phyloP scores from a whole-genome alignment of 2,113 vertebrate genomes.

The Corythoichthys haematopterus region DNA sequence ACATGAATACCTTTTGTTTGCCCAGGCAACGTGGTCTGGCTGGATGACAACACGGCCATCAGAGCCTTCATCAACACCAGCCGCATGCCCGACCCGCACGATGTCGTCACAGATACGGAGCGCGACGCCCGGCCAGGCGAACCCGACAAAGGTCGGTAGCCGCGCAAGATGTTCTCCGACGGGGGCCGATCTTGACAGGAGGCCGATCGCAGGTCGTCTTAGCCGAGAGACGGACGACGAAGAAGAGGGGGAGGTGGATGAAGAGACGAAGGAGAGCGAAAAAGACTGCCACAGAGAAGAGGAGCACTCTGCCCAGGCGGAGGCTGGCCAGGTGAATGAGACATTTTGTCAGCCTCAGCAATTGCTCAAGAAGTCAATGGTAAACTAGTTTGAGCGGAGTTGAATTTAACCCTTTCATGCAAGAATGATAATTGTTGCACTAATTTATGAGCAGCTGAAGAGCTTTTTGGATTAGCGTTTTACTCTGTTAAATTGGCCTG shows the following conservation, averaged over 20 bases:
- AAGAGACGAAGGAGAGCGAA: conserved; percentile 65
- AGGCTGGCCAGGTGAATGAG: conserved; percentile 45
- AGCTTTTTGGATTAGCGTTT: too few relatives aligned
- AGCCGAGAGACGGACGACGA: conserved; percentile 72
- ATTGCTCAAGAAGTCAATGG: too few relatives aligned
- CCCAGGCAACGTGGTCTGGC: conserved; percentile 96
- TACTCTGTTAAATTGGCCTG: too few relatives aligned
- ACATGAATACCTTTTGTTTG: conserved; percentile 13
- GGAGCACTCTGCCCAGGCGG: conserved; percentile 4
- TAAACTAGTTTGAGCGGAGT: too few relatives aligned
- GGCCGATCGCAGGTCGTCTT: conserved; percentile 27
- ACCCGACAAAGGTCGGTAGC: conserved; percentile 72
- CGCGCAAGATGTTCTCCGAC: too few relatives aligned
- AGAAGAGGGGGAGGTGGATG: conserved; percentile 70
- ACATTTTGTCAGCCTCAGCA: too few relatives aligned
- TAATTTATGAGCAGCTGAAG: too few relatives aligned
- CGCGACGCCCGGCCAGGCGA: conserved; percentile 59
- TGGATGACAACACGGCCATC: conserved; percentile 89
- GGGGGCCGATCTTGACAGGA: background rate
- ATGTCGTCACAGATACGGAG: conserved; percentile 64
- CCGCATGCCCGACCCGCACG: conserved; percentile 77
- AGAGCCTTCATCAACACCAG: conserved; percentile 91
- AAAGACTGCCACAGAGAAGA: conserved; percentile 42
- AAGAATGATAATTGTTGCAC: too few relatives aligned
- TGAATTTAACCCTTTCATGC: too few relatives aligned